Conservation (phyloP, 2,113 vertebrate species). For the Bubo blakistoni region DNA sequence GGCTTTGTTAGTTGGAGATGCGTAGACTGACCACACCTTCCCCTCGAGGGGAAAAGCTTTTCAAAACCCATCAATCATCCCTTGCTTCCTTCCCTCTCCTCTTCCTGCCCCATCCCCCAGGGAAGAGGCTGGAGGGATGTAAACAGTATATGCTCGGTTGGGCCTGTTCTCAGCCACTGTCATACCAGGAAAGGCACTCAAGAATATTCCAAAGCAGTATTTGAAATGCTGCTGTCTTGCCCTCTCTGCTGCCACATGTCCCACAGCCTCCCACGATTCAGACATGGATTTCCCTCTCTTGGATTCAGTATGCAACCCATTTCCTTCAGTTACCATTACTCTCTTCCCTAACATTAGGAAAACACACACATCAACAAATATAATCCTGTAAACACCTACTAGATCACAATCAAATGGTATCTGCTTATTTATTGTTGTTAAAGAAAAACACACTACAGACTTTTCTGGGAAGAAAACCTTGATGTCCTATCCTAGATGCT, state of each 20-base stretch:
- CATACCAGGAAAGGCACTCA: neutral
- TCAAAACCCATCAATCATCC: conserved; percentile 23
- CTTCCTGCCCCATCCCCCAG: conserved; percentile 32
- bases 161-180: neutral
- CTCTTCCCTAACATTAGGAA: neutral
- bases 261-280: neutral
- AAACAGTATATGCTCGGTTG: neutral
- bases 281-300: neutral
- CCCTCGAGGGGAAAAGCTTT: neutral
- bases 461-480: neutral
- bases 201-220: neutral
- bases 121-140: conserved; percentile 35
- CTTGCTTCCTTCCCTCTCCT: conserved; percentile 21
- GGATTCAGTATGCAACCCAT: neutral
- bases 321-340: neutral
- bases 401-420: neutral
- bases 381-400: neutral
- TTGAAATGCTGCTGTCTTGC: neutral
- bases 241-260: neutral
- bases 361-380: neutral
- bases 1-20: conserved; percentile 20
- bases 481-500: neutral
- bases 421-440: neutral
- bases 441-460: neutral
- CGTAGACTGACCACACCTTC: neutral